phyloP scores from a whole-genome alignment of 1,140 invertebrate species.

The Solenopsis fugax region DNA sequence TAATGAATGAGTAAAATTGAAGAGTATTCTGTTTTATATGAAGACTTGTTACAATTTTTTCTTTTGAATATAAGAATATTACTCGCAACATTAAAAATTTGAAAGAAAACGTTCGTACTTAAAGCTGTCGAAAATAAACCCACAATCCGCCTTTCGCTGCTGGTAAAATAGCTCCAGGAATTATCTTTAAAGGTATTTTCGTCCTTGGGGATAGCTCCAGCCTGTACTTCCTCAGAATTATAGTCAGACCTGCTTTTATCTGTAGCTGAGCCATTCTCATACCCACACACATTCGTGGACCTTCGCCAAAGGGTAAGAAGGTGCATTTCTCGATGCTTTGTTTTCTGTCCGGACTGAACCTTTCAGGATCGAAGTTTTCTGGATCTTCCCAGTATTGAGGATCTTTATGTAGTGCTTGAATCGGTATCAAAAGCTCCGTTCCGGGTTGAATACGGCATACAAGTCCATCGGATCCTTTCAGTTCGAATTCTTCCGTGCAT shows the following conservation, averaged over 20 bases:
- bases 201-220: background rate
- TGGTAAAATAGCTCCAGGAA: background rate
- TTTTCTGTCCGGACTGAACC: conserved; percentile 85
- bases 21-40: background rate
- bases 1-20: background rate
- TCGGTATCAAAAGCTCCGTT: too few relatives aligned
- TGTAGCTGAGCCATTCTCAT: conserved; percentile 1
- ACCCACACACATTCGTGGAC: background rate
- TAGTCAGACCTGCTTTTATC: background rate
- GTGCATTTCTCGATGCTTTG: conserved; percentile 43
- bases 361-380: conserved; percentile 89
- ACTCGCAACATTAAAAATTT: background rate
- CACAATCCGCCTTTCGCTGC: background rate
- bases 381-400: conserved; percentile 88
- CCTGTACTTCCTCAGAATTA: background rate
- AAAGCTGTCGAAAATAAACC: background rate
- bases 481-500: conserved; percentile 54
- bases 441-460: too few relatives aligned
- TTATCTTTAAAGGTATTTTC: conserved; percentile 1
- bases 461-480: conserved; percentile 65
- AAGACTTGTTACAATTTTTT: background rate
- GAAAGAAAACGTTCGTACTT: background rate
- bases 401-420: conserved; percentile 75
- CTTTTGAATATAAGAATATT: background rate
- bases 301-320: background rate